Evolutionary conservation across 2,797 vertebrate species (phyloP).

Genomic region (Onychomys arenicola): DNA sequence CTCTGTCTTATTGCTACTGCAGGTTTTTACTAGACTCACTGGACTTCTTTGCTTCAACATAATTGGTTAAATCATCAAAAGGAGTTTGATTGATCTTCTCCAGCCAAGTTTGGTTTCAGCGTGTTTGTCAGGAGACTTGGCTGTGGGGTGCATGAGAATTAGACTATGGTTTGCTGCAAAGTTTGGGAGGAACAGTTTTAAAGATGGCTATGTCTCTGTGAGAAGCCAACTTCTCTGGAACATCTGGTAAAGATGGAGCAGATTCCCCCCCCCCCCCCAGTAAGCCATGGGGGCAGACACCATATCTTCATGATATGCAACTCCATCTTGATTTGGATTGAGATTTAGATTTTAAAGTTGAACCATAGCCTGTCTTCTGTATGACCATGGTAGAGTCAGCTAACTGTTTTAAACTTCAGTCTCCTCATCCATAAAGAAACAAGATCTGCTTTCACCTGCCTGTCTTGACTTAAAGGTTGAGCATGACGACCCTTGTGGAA

Average conservation of each 20-base stretch:
- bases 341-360: neutral
- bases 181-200: neutral
- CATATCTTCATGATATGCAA: neutral
- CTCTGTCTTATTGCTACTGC: neutral
- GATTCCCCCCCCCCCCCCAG: neutral
- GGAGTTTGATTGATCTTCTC: neutral
- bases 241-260: neutral
- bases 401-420: neutral
- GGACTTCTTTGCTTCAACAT: slow-evolving; percentile 22
- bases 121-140: neutral
- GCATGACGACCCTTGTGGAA: neutral
- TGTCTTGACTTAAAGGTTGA: neutral
- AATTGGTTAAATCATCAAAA: neutral
- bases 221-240: neutral
- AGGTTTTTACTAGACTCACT: neutral
- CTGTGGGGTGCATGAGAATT: neutral
- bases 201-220: neutral
- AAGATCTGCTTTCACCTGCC: neutral
- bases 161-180: neutral
- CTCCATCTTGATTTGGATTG: neutral
- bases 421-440: neutral
- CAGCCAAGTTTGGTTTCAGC: neutral
- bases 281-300: neutral
- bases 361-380: neutral
- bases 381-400: neutral